Evolutionary conservation across 2,888 invertebrate species (phyloP).

Genomic region (Hybos culiciformis): DNA sequence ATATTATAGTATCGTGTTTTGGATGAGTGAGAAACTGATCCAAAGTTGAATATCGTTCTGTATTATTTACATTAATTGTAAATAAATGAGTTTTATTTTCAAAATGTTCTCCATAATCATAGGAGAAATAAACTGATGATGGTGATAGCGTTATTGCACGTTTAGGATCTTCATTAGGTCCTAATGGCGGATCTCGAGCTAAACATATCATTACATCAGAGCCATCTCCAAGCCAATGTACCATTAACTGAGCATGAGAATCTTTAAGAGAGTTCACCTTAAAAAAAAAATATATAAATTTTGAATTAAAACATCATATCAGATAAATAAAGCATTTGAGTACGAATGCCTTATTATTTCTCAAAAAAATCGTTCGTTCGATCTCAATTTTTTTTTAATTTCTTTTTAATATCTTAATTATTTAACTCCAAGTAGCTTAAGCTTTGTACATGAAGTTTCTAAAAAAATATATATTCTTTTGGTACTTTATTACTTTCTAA

Average conservation of each 20-base stretch:
- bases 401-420: no score
- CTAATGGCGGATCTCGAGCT: slow-evolving; percentile 53
- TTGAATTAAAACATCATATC: no score
- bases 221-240: slow-evolving; percentile 83
- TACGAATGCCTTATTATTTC: no score
- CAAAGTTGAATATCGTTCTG: slow-evolving; percentile 50
- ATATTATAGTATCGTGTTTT: slow-evolving; percentile 65
- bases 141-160: slow-evolving; percentile 54
- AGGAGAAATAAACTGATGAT: slow-evolving; percentile 59
- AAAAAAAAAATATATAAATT: slow-evolving; percentile 18
- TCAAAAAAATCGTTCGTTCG: no score
- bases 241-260: slow-evolving; percentile 76
- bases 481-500: no score
- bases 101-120: slow-evolving; percentile 73
- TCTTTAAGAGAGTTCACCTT: slow-evolving; percentile 70
- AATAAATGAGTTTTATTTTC: slow-evolving; percentile 58
- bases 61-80: slow-evolving; percentile 39
- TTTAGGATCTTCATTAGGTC: slow-evolving; percentile 21
- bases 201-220: slow-evolving; percentile 78
- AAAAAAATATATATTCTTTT: no score
- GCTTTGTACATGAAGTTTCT: no score
- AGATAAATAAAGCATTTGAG: no score
- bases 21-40: slow-evolving; percentile 79
- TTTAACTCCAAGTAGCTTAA: no score
- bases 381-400: no score